phyloP scores from a whole-genome alignment of 2,888 invertebrate species.

The Portevinia maculata region DNA sequence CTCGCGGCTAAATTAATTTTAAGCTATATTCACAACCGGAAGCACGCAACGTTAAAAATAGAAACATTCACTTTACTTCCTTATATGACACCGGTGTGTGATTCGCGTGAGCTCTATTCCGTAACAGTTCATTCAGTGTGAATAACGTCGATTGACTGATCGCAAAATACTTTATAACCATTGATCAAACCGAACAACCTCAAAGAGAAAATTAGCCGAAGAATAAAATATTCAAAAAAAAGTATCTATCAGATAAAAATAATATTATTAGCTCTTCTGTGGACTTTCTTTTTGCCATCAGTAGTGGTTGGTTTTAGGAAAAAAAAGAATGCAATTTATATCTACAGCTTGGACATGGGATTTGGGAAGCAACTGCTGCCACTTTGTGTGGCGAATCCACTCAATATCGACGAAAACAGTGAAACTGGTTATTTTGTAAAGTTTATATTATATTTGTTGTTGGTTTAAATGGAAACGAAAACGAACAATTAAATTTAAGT shows the following conservation, averaged over 20 bases:
- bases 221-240: slow-evolving; percentile 20
- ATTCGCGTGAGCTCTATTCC: slow-evolving; percentile 1
- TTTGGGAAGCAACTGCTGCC: slow-evolving; percentile 8
- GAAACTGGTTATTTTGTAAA: too few relatives aligned
- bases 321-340: background rate
- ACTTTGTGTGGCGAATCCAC: too few relatives aligned
- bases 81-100: background rate
- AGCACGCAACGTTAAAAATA: background rate
- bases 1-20: background rate
- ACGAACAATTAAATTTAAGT: slow-evolving; percentile 3
- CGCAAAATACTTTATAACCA: slow-evolving; percentile 37
- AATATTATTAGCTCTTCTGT: background rate
- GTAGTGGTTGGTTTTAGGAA: slow-evolving; percentile 2
- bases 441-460: background rate
- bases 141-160: slow-evolving; percentile 51
- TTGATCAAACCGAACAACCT: slow-evolving; percentile 26
- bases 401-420: too few relatives aligned
- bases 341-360: background rate
- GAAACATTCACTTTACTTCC: background rate
- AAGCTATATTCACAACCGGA: background rate
- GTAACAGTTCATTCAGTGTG: slow-evolving; percentile 34
- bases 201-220: slow-evolving; percentile 3
- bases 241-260: slow-evolving; percentile 5
- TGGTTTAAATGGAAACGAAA: slow-evolving; percentile 1
- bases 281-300: slow-evolving; percentile 27